Conservation (phyloP, 2,113 vertebrate species). For the Garra rufa region DNA sequence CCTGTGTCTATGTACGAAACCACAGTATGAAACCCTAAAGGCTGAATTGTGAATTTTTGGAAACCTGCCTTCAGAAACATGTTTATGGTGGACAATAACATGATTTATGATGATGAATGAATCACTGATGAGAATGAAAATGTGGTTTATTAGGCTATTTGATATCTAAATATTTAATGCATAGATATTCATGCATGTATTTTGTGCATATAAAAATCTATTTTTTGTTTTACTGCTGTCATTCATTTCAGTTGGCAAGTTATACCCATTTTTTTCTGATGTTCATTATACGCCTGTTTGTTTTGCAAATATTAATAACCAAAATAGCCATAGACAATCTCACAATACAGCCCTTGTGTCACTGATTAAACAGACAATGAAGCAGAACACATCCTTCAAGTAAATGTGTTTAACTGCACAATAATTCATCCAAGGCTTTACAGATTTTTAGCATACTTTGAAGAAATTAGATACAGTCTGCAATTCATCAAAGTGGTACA, state of each 20-base stretch:
- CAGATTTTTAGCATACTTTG: constrained; percentile 20
- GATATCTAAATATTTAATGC: background rate
- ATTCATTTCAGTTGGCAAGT: background rate
- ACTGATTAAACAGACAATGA: constrained; percentile 28
- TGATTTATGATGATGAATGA: constrained; percentile 14
- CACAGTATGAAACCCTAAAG: background rate
- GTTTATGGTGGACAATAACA: background rate
- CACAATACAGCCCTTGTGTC: constrained; percentile 10
- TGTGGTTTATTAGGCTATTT: constrained; percentile 10
- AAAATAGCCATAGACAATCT: background rate
- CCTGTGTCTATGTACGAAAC: background rate
- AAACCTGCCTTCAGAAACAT: constrained; percentile 19
- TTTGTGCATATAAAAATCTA: background rate
- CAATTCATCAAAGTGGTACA: constrained; percentile 25
- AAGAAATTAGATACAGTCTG: constrained; percentile 37
- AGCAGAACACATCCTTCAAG: constrained; percentile 29
- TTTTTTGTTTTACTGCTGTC: background rate
- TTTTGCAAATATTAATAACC: background rate
- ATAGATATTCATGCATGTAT: constrained; percentile 9
- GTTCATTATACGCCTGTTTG: background rate
- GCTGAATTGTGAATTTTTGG: background rate
- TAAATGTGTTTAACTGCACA: constrained; percentile 36
- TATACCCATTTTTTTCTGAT: background rate
- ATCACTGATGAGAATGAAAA: background rate
- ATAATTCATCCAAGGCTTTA: constrained; percentile 31